phyloP scores from a whole-genome alignment of 2,113 vertebrate species.

The Oncorhynchus clarkii region DNA sequence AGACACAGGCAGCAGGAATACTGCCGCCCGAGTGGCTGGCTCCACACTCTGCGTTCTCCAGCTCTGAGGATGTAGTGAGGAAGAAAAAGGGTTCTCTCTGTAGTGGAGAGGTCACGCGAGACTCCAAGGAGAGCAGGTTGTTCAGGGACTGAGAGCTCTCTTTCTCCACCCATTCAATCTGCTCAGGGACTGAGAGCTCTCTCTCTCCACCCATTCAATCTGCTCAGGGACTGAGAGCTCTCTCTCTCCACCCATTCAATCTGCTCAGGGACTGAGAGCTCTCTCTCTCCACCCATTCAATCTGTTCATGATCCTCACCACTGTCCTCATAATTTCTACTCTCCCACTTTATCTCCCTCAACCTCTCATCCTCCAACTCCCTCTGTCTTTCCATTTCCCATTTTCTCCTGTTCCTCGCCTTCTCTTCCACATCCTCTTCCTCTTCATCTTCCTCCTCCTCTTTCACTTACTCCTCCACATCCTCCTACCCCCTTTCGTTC shows the following conservation, averaged over 20 bases:
- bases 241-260: neutral
- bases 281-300: neutral
- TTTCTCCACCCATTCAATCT: neutral
- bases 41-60: slow-evolving; percentile 48
- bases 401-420: slow-evolving; percentile 22
- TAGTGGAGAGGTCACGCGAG: neutral
- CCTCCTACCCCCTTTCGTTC: neutral
- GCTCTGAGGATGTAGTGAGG: slow-evolving; percentile 55
- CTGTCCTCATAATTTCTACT: neutral
- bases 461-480: too few species aligned
- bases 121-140: neutral
- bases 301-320: neutral
- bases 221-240: slow-evolving; percentile 7
- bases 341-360: slow-evolving; percentile 6
- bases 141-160: slow-evolving; percentile 11
- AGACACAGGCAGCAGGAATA: slow-evolving; percentile 68
- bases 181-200: too few species aligned
- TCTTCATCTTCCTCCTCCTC: slow-evolving; percentile 9
- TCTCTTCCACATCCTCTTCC: neutral
- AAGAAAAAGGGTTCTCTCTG: slow-evolving; percentile 66
- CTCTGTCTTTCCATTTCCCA: slow-evolving; percentile 24
- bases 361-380: neutral
- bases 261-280: slow-evolving; percentile 5
- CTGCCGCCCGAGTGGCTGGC: slow-evolving; percentile 66
- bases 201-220: neutral